These are phyloP conservation scores for Rhinogobio ventralis DNA, from an alignment of 2,797 vertebrate species.

Conservation along the genomic window DNA sequence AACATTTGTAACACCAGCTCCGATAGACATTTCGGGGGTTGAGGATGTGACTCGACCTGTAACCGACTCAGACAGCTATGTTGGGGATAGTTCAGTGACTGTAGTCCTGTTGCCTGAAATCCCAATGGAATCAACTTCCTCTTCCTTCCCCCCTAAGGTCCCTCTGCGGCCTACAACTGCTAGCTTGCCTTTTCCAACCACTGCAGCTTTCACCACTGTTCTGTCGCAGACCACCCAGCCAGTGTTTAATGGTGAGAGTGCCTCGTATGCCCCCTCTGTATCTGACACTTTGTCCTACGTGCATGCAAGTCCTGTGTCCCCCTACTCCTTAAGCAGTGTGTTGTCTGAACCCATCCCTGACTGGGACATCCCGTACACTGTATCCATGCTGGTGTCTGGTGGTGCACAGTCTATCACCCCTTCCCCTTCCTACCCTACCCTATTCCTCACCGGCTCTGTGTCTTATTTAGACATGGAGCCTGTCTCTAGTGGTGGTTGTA, in stretches of 20 bases:
- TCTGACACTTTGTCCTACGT: conserved; percentile 82
- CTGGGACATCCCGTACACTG: conserved; percentile 80
- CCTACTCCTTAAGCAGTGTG: conserved; percentile 82
- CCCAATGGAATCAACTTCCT: conserved; percentile 72
- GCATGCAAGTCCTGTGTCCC: conserved; percentile 89
- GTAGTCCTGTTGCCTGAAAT: conserved; percentile 67
- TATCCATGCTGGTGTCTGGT: conserved; percentile 79
- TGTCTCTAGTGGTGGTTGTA: conserved; percentile 76
- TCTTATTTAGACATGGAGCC: conserved; percentile 76
- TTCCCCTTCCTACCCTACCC: conserved; percentile 74
- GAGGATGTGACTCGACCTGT: conserved; percentile 51
- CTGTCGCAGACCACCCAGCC: conserved; percentile 86
- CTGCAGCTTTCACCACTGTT: conserved; percentile 75
- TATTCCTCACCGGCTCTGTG: conserved; percentile 77
- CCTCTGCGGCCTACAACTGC: conserved; percentile 78
- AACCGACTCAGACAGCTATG: conserved; percentile 63
- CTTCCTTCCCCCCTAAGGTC: conserved; percentile 74
- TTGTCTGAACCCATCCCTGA: conserved; percentile 77
- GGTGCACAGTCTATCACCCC: conserved; percentile 76
- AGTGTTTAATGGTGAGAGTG: conserved; percentile 91
- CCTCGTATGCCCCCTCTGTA: conserved; percentile 56
- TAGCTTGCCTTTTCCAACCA: conserved; percentile 67
- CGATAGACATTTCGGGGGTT: conserved; percentile 44
- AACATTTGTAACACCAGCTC: conserved; percentile 61
- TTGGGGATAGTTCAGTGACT: conserved; percentile 58